Base-by-base conservation (phyloP, 2,888 invertebrate genomes). In the Hartigia nigra region DNA sequence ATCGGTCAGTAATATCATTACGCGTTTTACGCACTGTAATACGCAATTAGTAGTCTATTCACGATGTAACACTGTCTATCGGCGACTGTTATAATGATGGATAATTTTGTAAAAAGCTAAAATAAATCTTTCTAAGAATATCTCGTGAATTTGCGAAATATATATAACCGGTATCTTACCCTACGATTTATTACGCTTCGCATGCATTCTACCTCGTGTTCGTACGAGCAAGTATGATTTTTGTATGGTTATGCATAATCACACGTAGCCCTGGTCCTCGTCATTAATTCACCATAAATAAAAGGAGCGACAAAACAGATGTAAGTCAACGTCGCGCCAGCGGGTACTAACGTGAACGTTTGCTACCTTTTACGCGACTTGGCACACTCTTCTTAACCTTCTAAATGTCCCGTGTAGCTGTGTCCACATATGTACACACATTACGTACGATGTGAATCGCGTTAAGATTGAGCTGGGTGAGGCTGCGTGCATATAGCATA, bases 341-440 rank as follows among this genome's bases (percentile, higher is more conserved):
- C 84, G 80, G 80, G 76, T 79, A 78, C 75, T 79, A 83, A 82
- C 84, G 69, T 76, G 79, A 23, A 80, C 82, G 80, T 75, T 74
- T 77, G 78, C 84, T 83, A 81, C 84, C 85, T 85, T 36, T 55
- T 31, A 76, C 76, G 76, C 76, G 76, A 37, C 32, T 69, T 37
- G 34, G 31, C 76, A 69, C 72, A 72, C 37, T 35, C 39, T 69
- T 35, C 39, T 69, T 36, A 35, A 23, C 14, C 35, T 35, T 31
- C 34, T 86, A 85, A 86, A 86, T 84, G 85, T 84, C 84, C 82
- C 84, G 83, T 83, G 84, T 85, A 23, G 36, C 34, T 32, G 74
- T 69, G n/a, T 74, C 72, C 85, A 85, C 87, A 86, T 87, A 88
- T 88, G 89, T 88, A 87, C 88, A 55, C 55, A 55, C 55, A 9